These are phyloP conservation scores for Dromococcyx pavoninus DNA, from an alignment of 2,797 vertebrate genomes.

Conservation along the genomic window DNA sequence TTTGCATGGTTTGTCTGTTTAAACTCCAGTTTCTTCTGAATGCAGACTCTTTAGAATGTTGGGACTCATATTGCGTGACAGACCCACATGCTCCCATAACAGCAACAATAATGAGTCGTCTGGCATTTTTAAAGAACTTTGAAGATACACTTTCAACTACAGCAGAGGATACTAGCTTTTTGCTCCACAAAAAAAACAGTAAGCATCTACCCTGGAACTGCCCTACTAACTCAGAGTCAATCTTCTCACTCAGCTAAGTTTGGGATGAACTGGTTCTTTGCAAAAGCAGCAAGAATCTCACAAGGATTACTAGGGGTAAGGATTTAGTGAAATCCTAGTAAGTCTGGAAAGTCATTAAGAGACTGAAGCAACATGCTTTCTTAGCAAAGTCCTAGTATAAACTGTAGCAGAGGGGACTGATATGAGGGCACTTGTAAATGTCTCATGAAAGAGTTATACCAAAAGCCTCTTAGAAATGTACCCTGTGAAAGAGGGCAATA, in stretches of 20 bases:
- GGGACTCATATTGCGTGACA: neutral
- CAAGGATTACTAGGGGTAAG: neutral
- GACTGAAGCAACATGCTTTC: neutral
- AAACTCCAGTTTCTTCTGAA: neutral
- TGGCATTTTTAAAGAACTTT: neutral
- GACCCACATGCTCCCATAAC: neutral
- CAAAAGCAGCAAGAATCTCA: neutral
- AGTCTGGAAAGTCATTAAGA: neutral
- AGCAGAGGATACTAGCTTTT: neutral
- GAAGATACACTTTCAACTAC: neutral
- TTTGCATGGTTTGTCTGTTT: neutral
- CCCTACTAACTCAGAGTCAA: neutral
- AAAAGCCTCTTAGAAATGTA: slow-evolving; percentile 45
- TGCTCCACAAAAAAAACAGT: neutral
- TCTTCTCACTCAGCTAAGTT: neutral
- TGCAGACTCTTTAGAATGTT: rapidly evolving
- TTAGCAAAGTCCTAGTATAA: slow-evolving; percentile 14
- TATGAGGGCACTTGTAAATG: slow-evolving; percentile 18
- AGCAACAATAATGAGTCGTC: neutral
- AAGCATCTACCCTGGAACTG: neutral
- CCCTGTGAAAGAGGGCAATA: slow-evolving; percentile 17
- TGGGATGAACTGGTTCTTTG: neutral
- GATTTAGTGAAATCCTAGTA: neutral
- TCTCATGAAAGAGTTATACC: slow-evolving; percentile 23
- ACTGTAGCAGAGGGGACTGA: slow-evolving; percentile 23